phyloP scores from a whole-genome alignment of 2,888 invertebrate species.

The Parasteatoda lunata region DNA sequence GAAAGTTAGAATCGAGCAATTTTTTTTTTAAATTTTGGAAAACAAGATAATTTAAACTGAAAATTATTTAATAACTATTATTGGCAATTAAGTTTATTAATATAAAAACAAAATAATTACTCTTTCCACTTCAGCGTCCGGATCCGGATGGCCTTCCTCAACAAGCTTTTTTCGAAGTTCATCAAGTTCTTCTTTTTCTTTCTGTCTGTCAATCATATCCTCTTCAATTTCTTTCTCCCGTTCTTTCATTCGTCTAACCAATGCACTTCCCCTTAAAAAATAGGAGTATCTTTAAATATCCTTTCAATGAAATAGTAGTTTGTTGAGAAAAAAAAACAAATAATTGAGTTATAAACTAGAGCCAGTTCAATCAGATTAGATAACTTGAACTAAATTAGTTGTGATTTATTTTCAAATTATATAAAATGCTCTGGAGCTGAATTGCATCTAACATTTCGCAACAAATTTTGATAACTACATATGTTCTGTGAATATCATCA shows the following conservation, averaged over 20 bases:
- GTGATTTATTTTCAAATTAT: too few relatives aligned
- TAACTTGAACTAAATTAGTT: too few relatives aligned
- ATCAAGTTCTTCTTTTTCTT: slow-evolving; percentile 90
- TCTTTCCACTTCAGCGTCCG: slow-evolving; percentile 74
- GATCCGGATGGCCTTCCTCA: slow-evolving; percentile 77
- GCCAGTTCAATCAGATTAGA: too few relatives aligned
- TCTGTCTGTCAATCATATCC: slow-evolving; percentile 91
- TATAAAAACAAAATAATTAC: slow-evolving; percentile 9
- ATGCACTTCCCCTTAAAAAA: slow-evolving; percentile 82
- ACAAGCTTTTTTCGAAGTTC: slow-evolving; percentile 85
- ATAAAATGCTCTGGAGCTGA: too few relatives aligned
- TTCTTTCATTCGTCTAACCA: slow-evolving; percentile 91
- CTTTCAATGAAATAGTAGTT: not conserved
- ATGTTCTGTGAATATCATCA: too few relatives aligned
- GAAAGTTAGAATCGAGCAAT: too few relatives aligned
- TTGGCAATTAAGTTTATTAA: not conserved
- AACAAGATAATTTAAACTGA: too few relatives aligned
- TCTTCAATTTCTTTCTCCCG: slow-evolving; percentile 94
- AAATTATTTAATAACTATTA: too few relatives aligned
- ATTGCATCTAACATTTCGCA: too few relatives aligned
- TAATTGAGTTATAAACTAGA: too few relatives aligned
- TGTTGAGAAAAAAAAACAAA: not conserved
- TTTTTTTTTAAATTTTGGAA: too few relatives aligned
- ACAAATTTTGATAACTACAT: too few relatives aligned
- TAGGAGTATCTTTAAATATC: not conserved